Evolutionary conservation across 2,113 vertebrate genomes (phyloP), one percentile per base, ranked within the genome.

Genomic region (Todiramphus chloris): DNA sequence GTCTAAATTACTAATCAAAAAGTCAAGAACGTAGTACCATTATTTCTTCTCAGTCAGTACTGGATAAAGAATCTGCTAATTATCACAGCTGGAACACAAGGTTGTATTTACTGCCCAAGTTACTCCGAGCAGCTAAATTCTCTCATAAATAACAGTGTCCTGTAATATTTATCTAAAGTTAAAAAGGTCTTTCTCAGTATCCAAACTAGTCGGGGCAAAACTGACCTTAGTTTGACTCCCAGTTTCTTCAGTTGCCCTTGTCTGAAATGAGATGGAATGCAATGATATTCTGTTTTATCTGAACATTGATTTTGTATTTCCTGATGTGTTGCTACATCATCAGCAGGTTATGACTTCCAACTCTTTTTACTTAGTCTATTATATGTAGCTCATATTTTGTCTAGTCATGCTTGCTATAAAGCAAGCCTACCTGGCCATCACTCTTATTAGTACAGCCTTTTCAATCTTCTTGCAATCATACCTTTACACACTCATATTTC

Each of bases 61-160:
- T 68, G 37, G 43, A 64, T 72, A 90, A 95, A 82, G 56, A 77
- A 92, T 87, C 48, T 90, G 37, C 41, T 89, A 89, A 87, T 81
- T 81, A 89, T 53, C 73, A 74, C 33, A 77, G 72, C 18, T 3
- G 4, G 72, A 73, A 77, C 37, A 89, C 37, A 77, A 94, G 35
- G 24, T 91, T 76, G 2, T 23, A 91, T 95, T 87, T 77, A 60
- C 31, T 83, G 68, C 51, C 24, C n/a, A 91, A 83, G 64, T 24
- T 66, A 60, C 39, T 68, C 48, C 44, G 27, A 83, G 28, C 11
- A 80, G 55, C 20, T 74, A 73, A 86, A 91, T 69, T 66, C 4
- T 76, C 33, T 69, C 44, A 62, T 53, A 86, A 89, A 64, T 83
- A 68, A 68, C 44, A 72, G 3, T 39, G 59, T 62, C 50, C 39